Evolutionary conservation across 35 echinoderm and acorn worm genomes (phyloP).

Genomic region (Patiria miniata): DNA sequence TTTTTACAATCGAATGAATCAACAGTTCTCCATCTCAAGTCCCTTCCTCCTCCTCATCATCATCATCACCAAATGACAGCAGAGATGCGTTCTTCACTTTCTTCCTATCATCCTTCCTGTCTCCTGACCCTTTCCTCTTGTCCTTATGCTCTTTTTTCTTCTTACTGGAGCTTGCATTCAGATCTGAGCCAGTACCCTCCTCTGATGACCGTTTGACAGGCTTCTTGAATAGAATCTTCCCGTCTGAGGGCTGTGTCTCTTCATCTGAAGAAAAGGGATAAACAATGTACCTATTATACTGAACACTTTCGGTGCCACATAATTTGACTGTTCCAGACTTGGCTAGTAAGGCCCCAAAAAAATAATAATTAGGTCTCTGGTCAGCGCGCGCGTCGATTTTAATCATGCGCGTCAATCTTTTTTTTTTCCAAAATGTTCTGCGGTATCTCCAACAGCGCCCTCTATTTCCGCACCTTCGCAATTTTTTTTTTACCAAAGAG

Average conservation of each 20-base stretch:
- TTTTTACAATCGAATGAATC: neutral
- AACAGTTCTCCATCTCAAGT: neutral
- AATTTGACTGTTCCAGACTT: neutral
- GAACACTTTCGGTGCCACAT: neutral
- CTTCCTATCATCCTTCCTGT: constrained; percentile 59
- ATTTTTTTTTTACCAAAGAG: too few relatives aligned
- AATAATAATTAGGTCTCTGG: too few relatives aligned
- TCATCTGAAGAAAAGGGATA: constrained; percentile 5
- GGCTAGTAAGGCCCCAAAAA: too few relatives aligned
- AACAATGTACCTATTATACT: too few relatives aligned
- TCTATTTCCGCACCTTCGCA: too few relatives aligned
- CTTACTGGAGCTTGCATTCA: constrained; percentile 64
- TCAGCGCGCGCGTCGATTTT: too few relatives aligned
- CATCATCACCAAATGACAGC: constrained; percentile 91
- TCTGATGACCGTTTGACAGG: constrained; percentile 61
- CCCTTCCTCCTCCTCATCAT: too few relatives aligned
- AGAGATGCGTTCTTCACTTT: constrained; percentile 87
- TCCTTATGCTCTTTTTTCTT: constrained; percentile 72
- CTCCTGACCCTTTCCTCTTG: constrained; percentile 54
- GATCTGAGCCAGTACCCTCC: constrained; percentile 49
- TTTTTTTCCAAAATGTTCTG: too few relatives aligned
- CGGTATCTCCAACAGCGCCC: too few relatives aligned
- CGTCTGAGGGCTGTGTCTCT: constrained; percentile 41
- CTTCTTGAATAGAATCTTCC: constrained; percentile 84
- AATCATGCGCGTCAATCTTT: too few relatives aligned